These are phyloP conservation scores for Drosophila infuscata DNA, from an alignment of 2,888 invertebrate genomes.

Conservation along the genomic window DNA sequence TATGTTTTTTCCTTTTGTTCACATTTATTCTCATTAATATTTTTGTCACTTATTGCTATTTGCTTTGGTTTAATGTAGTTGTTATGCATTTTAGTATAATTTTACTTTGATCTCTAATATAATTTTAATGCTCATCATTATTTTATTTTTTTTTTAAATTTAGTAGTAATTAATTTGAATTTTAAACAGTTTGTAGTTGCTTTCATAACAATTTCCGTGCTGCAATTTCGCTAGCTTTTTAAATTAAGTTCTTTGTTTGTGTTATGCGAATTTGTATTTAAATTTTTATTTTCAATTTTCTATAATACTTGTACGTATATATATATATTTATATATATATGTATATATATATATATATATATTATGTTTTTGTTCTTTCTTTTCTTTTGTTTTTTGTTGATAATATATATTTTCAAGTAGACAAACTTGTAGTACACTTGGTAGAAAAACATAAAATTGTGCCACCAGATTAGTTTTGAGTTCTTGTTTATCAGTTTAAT, in stretches of 20 bases:
- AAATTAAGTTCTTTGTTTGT: conserved; percentile 42
- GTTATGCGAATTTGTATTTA: conserved; percentile 12
- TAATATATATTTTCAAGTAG: conserved; percentile 67
- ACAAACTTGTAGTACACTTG: conserved; percentile 75
- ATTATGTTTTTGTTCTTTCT: conserved; percentile 19
- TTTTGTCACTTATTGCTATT: conserved; percentile 50
- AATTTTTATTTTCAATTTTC: conserved; percentile 28
- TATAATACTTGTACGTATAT: conserved; percentile 64
- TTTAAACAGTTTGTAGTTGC: conserved; percentile 64
- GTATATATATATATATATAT: conserved; percentile 47
- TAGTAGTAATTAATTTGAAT: conserved; percentile 72
- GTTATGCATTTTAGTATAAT: conserved; percentile 68
- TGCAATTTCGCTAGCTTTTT: conserved; percentile 34
- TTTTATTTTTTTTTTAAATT: conserved; percentile 44
- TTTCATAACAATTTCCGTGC: conserved; percentile 60
- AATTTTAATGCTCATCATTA: conserved; percentile 63
- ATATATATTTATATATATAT: conserved; percentile 43
- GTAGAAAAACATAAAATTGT: conserved; percentile 79
- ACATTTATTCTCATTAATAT: conserved; percentile 50
- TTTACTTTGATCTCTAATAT: conserved; percentile 71
- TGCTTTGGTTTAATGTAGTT: conserved; percentile 60
- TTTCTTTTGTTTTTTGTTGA: conserved; percentile 14
- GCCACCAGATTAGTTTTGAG: conserved; percentile 74
- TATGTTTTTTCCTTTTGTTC: conserved; percentile 46
- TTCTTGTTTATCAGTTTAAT: conserved; percentile 63